Conservation (phyloP, 2,888 invertebrate species). For the Oegoconia quadripuncta region DNA sequence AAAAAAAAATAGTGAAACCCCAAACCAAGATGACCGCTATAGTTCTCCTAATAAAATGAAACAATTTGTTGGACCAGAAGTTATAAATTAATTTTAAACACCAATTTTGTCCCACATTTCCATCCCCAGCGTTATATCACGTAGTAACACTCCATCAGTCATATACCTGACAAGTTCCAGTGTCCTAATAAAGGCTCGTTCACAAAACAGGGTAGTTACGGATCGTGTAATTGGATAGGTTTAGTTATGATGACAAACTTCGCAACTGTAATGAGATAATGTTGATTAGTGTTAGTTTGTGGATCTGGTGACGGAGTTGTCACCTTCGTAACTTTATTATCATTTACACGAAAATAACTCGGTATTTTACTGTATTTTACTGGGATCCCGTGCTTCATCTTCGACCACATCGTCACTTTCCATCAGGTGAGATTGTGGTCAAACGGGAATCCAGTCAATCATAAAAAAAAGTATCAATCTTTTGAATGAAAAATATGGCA, state of each 20-base stretch:
- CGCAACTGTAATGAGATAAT: slow-evolving; percentile 9
- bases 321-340: background rate
- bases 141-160: slow-evolving; percentile 41
- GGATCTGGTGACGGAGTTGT: slow-evolving; percentile 1
- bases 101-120: slow-evolving; percentile 27
- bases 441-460: too few species aligned
- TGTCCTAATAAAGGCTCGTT: slow-evolving; percentile 20
- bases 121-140: slow-evolving; percentile 29
- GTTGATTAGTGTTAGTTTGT: slow-evolving; percentile 7
- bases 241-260: slow-evolving; percentile 14
- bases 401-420: too few species aligned
- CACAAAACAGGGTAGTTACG: slow-evolving; percentile 7
- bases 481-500: too few species aligned
- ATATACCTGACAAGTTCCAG: slow-evolving; percentile 31
- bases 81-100: slow-evolving; percentile 53
- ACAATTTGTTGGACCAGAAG: too few species aligned
- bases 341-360: background rate
- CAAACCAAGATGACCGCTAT: too few species aligned
- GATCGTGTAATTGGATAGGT: slow-evolving; percentile 24
- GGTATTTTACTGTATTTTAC: background rate
- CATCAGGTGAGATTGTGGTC: too few species aligned
- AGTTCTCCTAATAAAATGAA: too few species aligned
- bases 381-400: too few species aligned
- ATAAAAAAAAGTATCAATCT: too few species aligned
- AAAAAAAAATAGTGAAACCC: too few species aligned